Evolutionary conservation across 2,797 vertebrate genomes (phyloP).

Genomic region (Megaceryle alcyon): DNA sequence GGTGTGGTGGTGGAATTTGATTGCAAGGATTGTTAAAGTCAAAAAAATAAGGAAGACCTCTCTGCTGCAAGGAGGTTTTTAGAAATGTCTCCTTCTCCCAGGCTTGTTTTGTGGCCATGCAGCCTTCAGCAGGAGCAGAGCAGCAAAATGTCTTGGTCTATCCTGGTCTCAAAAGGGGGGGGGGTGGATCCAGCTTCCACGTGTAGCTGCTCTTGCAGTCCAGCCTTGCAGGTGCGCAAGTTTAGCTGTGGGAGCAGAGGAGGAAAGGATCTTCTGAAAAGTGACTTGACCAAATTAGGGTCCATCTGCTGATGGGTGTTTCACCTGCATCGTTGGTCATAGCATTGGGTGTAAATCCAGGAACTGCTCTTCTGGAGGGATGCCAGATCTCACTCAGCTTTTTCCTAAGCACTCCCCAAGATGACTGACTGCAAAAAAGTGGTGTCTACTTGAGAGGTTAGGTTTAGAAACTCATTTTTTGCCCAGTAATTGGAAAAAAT

Average conservation of each 20-base stretch:
- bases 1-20: background rate
- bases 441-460: background rate
- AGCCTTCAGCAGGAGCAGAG: background rate
- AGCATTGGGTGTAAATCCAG: background rate
- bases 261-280: background rate
- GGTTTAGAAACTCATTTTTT: background rate
- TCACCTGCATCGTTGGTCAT: background rate
- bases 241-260: background rate
- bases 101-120: background rate
- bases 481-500: background rate
- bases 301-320: background rate
- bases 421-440: background rate
- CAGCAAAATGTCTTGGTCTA: background rate
- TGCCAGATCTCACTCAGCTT: background rate
- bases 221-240: background rate
- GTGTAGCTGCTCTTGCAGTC: accelerated
- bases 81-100: background rate
- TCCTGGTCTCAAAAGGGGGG: background rate
- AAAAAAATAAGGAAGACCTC: background rate
- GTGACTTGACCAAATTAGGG: background rate
- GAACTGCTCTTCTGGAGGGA: background rate
- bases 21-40: background rate
- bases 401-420: background rate
- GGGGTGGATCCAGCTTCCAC: background rate
- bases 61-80: background rate